A percentile compares a stretch with the other conserved stretches of the same genome.
phyloP scores from a whole-genome alignment of 2,888 invertebrate species.

The Drosophila prolongata region DNA sequence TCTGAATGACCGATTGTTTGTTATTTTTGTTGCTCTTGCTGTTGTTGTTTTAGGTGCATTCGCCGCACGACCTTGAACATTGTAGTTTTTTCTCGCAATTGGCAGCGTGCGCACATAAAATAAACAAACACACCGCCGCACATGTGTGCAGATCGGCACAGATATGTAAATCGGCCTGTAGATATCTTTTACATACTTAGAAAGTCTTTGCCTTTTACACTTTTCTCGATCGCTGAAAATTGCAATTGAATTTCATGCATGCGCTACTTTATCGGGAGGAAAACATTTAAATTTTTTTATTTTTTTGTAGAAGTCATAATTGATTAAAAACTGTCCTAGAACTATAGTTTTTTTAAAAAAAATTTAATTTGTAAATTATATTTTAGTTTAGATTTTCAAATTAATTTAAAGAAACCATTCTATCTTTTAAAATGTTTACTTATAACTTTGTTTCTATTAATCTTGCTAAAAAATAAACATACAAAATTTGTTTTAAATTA shows the following conservation, averaged over 20 bases:
- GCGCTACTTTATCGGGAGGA: background rate
- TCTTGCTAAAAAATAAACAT: too few relatives aligned
- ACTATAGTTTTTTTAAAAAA: too few relatives aligned
- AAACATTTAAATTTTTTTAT: background rate
- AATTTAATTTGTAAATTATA: background rate
- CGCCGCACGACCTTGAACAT: constrained; percentile 72
- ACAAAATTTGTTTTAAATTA: too few relatives aligned
- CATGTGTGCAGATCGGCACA: constrained; percentile 1
- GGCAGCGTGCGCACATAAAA: constrained; percentile 68
- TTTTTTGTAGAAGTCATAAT: background rate
- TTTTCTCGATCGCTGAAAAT: constrained; percentile 7
- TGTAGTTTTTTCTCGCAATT: constrained; percentile 54
- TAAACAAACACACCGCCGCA: constrained; percentile 25
- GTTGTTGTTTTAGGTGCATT: constrained; percentile 63
- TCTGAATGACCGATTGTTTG: constrained; percentile 46
- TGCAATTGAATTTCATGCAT: background rate
- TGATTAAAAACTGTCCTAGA: too few relatives aligned
- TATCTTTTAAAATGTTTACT: too few relatives aligned
- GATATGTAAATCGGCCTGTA: constrained; percentile 3
- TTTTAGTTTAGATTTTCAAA: background rate
- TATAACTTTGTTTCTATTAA: too few relatives aligned
- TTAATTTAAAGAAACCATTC: background rate
- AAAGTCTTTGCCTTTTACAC: constrained; percentile 13
- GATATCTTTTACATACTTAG: constrained; percentile 6
- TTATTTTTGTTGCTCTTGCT: constrained; percentile 21